These are phyloP conservation scores for Cryptoleucopteryx plumbea DNA, from an alignment of 2,113 vertebrate genomes.

Conservation along the genomic window DNA sequence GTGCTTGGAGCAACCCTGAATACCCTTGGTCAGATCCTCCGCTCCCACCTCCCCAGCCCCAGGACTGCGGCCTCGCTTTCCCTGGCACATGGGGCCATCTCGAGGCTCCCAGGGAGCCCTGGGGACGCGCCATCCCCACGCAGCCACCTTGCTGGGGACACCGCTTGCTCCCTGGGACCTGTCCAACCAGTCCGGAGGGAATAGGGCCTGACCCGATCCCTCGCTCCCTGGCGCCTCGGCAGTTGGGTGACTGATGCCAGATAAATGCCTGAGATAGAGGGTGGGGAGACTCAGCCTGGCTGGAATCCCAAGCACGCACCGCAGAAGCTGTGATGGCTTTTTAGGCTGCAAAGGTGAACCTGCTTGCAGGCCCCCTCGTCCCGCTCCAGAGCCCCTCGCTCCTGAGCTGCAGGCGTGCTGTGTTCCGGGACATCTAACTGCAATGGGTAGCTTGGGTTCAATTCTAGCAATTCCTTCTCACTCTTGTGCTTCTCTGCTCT, in stretches of 20 bases:
- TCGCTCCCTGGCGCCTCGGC: conserved; percentile 1
- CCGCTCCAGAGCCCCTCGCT: neutral
- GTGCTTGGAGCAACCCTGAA: neutral
- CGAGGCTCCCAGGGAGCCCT: neutral
- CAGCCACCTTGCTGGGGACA: neutral
- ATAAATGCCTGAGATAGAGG: conserved; percentile 61
- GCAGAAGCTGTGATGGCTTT: neutral
- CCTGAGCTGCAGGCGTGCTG: fast-evolving
- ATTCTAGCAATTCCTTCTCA: neutral
- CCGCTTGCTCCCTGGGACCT: neutral
- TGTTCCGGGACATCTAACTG: neutral
- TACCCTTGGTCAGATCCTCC: neutral
- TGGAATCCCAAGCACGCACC: conserved; percentile 34
- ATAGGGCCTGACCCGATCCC: neutral
- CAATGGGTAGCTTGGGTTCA: fast-evolving
- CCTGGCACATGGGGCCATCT: fast-evolving
- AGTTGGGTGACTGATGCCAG: conserved; percentile 49
- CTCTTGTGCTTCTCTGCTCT: neutral
- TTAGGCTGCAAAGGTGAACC: neutral
- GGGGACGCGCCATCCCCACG: neutral
- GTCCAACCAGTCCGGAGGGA: neutral
- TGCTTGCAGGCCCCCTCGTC: neutral
- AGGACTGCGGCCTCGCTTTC: neutral
- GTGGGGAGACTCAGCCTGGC: neutral
- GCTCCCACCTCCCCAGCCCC: neutral